These are phyloP conservation scores for Zophobas atratus DNA, from an alignment of 1,140 invertebrate genomes.

Conservation along the genomic window DNA sequence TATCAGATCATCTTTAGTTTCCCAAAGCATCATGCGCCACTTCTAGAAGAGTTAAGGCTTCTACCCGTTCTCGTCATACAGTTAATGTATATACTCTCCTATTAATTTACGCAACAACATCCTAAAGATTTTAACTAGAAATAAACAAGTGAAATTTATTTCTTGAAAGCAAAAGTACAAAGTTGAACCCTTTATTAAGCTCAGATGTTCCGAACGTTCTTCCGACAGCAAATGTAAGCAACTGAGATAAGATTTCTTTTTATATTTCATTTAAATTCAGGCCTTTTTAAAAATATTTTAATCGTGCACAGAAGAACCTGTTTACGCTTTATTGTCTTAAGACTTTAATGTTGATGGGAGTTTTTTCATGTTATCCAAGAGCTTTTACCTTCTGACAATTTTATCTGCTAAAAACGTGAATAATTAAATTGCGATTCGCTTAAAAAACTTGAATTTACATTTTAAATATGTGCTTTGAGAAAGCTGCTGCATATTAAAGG, in stretches of 20 bases:
- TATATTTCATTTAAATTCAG: neutral
- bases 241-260: slow-evolving; percentile 5
- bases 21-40: too few species aligned
- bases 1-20: too few species aligned
- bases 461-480: neutral
- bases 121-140: neutral
- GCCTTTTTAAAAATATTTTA: slow-evolving; percentile 2
- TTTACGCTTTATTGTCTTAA: neutral
- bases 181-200: neutral
- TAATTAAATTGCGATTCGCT: neutral
- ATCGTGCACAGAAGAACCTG: neutral
- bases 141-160: neutral
- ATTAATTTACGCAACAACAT: neutral
- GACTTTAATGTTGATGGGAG: neutral
- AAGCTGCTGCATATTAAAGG: neutral
- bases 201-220: neutral
- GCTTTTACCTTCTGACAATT: neutral
- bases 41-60: too few species aligned
- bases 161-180: neutral
- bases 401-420: neutral
- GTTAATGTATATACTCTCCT: too few species aligned
- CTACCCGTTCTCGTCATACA: too few species aligned
- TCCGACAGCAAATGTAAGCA: neutral
- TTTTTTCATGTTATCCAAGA: neutral
- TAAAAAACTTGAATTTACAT: neutral